phyloP scores from a whole-genome alignment of 2,888 invertebrate genomes.

The Eupithecia abbreviata region DNA sequence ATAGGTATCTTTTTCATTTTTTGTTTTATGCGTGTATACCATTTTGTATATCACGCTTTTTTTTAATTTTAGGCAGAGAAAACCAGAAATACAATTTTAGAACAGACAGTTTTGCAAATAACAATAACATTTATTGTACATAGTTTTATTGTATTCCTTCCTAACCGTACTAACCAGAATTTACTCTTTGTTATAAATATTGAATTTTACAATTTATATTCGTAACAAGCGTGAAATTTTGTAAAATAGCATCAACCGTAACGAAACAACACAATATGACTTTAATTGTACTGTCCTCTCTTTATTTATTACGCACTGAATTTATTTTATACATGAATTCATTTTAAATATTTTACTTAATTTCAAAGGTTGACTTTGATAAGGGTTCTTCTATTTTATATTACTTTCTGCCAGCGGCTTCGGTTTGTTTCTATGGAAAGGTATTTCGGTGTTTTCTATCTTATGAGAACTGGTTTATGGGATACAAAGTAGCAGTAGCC shows the following conservation, averaged over 20 bases:
- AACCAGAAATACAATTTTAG: neutral
- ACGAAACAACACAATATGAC: constrained; percentile 60
- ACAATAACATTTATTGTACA: neutral
- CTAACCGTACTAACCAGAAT: constrained; percentile 32
- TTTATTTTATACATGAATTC: constrained; percentile 30
- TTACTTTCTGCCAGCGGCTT: too few species aligned
- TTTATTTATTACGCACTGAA: constrained; percentile 40
- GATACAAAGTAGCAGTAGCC: too few species aligned
- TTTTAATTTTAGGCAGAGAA: too few species aligned
- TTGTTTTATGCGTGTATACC: too few species aligned
- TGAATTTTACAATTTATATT: constrained; percentile 61
- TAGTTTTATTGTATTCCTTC: neutral
- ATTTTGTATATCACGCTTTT: too few species aligned
- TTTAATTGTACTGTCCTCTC: constrained; percentile 59
- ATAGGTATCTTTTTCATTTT: too few species aligned
- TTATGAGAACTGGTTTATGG: too few species aligned
- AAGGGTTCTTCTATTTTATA: constrained; percentile 20
- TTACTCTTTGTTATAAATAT: constrained; percentile 57
- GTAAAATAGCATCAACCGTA: constrained; percentile 55
- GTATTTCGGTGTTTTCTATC: too few species aligned
- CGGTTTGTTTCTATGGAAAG: too few species aligned
- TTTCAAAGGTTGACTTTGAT: constrained; percentile 29
- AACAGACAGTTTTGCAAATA: neutral
- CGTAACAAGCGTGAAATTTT: constrained; percentile 55
- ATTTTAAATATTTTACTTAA: constrained; percentile 26